Conservation (phyloP, 1,140 invertebrate genomes). For the Idris sp. region DNA sequence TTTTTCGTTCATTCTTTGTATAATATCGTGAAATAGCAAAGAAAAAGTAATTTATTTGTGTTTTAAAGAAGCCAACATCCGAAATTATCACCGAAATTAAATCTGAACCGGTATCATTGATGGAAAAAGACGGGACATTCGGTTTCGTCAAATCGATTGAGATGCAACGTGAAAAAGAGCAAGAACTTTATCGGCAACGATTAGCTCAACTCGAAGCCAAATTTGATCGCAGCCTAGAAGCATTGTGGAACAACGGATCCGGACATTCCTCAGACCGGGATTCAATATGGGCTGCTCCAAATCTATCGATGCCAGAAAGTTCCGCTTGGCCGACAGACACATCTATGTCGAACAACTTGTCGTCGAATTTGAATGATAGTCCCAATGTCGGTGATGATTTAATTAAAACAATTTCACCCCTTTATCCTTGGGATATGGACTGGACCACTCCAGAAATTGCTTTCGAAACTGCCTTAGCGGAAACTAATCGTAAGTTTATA, state of each 20-base stretch:
- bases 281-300: slow-evolving; percentile 77
- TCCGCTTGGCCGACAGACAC: slow-evolving; percentile 74
- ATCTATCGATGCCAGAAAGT: slow-evolving; percentile 73
- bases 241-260: slow-evolving; percentile 79
- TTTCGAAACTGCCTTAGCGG: slow-evolving; percentile 40
- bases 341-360: slow-evolving; percentile 64
- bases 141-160: slow-evolving; percentile 75
- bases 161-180: slow-evolving; percentile 69
- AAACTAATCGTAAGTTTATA: slow-evolving; percentile 30
- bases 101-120: slow-evolving; percentile 32
- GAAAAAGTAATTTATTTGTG: no score
- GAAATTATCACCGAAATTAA: slow-evolving; percentile 52
- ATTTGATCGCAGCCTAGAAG: slow-evolving; percentile 83
- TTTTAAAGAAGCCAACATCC: slow-evolving; percentile 3
- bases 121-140: slow-evolving; percentile 71
- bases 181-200: slow-evolving; percentile 78
- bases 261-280: slow-evolving; percentile 71
- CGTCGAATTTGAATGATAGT: slow-evolving; percentile 19
- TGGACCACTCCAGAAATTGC: slow-evolving; percentile 62
- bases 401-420: slow-evolving; percentile 63
- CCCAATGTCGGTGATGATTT: slow-evolving; percentile 64
- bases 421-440: slow-evolving; percentile 73
- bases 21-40: no score
- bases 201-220: slow-evolving; percentile 83
- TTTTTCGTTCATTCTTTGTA: no score